phyloP scores from a whole-genome alignment of 2,113 vertebrate genomes.

The Sander lucioperca region DNA sequence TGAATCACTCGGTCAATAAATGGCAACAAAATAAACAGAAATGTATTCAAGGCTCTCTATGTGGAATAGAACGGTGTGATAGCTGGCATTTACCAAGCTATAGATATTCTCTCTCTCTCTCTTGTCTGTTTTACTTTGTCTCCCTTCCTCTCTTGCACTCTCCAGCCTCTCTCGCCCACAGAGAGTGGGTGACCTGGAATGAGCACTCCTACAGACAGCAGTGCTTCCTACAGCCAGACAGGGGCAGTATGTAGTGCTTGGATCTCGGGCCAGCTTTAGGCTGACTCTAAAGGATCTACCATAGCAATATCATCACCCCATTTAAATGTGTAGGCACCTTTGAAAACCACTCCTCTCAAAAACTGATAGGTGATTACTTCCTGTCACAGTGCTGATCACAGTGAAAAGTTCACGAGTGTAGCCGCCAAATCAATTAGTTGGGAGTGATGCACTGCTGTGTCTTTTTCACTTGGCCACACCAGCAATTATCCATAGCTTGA shows the following conservation, averaged over 20 bases:
- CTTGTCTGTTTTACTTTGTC: slow-evolving; percentile 50
- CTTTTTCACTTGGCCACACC: slow-evolving; percentile 61
- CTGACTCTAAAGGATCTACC: slow-evolving; percentile 5
- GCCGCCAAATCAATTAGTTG: slow-evolving; percentile 65
- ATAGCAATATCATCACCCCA: neutral
- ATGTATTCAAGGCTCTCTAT: slow-evolving; percentile 62
- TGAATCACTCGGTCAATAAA: slow-evolving; percentile 76
- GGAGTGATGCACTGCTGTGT: slow-evolving; percentile 65
- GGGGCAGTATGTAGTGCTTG: slow-evolving; percentile 37
- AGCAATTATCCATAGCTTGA: slow-evolving; percentile 64
- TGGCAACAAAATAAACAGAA: slow-evolving; percentile 66
- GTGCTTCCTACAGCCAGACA: slow-evolving; percentile 52
- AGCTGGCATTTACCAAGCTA: slow-evolving; percentile 63
- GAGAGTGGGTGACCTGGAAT: slow-evolving; percentile 79
- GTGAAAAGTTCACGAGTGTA: slow-evolving; percentile 66
- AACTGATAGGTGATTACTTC: slow-evolving; percentile 58
- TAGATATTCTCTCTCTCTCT: slow-evolving; percentile 49
- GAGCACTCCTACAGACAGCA: slow-evolving; percentile 60
- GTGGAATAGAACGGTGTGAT: slow-evolving; percentile 52
- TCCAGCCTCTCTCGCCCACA: slow-evolving; percentile 66
- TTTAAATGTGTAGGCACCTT: slow-evolving; percentile 44
- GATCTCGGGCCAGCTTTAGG: slow-evolving; percentile 13
- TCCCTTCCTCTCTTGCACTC: slow-evolving; percentile 45
- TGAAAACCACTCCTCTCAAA: slow-evolving; percentile 51
- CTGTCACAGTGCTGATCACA: slow-evolving; percentile 63